Base-by-base conservation (phyloP, 92 coral and sea anemone species). In the Nematostella vectensis region DNA sequence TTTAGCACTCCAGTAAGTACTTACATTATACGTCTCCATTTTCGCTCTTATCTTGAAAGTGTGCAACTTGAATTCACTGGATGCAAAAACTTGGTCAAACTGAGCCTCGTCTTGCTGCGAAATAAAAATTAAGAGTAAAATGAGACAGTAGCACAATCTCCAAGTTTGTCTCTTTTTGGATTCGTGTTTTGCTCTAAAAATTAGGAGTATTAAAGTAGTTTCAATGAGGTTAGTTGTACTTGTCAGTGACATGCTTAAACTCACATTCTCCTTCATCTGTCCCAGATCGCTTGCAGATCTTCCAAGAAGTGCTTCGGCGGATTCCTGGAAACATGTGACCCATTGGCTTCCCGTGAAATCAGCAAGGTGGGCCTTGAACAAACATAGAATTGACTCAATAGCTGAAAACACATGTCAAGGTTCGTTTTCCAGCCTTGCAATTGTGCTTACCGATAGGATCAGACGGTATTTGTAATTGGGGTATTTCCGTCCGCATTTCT, bases 281-380 rank as follows among this genome's bases (percentile, higher is more conserved):
- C 98, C 98, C 40, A 91, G 57, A 50, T 82, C 81, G 24, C 31
- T 72, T 17, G 97, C 95, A 25, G 50, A 63, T 25, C 50, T 74
- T 1, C 75, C 83, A 1, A 89, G 75, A 11, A 89, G 50, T 13
- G 62, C 63, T 49, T 89, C 95, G 6, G 96, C 98, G 12, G 93
- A 58, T 33, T 91, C 98, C 55, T 91, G 98, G 70, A 91, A 91
- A 61, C 93, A 86, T 1, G 98, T 91, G 33, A 86, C 68, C 98
- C 98, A 91, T 50, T 91, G 98, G 38, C 75, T 80, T 16, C 81
- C 83, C 1, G 96, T 47, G 31, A 81, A 76, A 68, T 91, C 98
- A 0, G 98, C 88, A 25, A 82, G 47, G 49, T 87, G 85, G 29
- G 83, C 69, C 98, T 91, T 36, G 42, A 36, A 36, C 27, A 51